Evolutionary conservation across 2,888 invertebrate species (phyloP), one percentile per base, ranked within the genome.

Genomic region (Chymomyza caudatula): DNA sequence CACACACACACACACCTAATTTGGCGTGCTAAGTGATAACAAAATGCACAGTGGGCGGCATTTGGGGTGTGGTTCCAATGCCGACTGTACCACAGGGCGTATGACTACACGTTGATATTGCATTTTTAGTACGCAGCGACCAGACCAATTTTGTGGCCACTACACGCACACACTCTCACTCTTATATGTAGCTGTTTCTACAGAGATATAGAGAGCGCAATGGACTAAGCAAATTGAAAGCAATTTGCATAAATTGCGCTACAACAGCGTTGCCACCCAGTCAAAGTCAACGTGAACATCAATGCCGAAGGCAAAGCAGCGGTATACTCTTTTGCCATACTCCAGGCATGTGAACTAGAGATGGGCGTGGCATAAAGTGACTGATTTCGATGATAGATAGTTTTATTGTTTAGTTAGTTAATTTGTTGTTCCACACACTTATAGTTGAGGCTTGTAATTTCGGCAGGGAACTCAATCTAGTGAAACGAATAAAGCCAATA

Each of bases 231-330:
- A 75, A 85, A 80, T 76, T 85, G 81, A 69, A 74, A 73, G 82
- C 76, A 78, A 84, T 86, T 86, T 82, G 75, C 86, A 85, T 84
- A 81, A 85, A 81, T 85, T 83, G 71, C 69, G 55, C 54, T 60
- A 54, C 61, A 66, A 55, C 71, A 58, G 42, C 52, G 55, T 19
- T 15, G 17, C 23, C 15, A 37, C 42, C 8, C 55, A 17, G 13
- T 17, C 29, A 11, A 37, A 37, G 11, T 37, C 29, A 37, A 37
- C 29, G 29, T 37, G 8, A 11, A 37, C 29, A 19, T 51, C 22
- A 51, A 51, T 37, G 29, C 0, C 22, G 52, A 2, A 3, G 20
- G 13, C 15, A 8, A 1, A 11, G 70, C 70, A 69, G 54, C 52
- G 63, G 53, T 59, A 65, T 49, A 47, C 54, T 51, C 60, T 57